Conservation (phyloP, 2,888 invertebrate genomes). For the Lithophane leautieri region DNA sequence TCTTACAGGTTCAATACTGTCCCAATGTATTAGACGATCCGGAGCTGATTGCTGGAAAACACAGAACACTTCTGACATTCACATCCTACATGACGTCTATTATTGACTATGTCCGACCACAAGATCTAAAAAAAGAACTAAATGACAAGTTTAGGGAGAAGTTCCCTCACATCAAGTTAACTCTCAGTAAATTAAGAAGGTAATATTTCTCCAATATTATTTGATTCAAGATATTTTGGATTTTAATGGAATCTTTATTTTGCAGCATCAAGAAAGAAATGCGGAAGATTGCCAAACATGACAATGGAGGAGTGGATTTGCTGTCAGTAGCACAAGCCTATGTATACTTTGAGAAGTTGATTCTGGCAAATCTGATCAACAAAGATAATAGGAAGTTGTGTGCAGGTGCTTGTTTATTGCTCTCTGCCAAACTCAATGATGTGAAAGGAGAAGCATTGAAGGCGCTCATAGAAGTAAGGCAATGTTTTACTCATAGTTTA, state of each 20-base stretch:
- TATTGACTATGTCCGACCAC: conserved; percentile 98
- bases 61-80: conserved; percentile 96
- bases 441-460: conserved; percentile 97
- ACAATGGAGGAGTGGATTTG: conserved; percentile 95
- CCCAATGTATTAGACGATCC: conserved; percentile 98
- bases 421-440: conserved; percentile 99
- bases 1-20: conserved; percentile 92
- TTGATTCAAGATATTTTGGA: not conserved
- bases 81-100: conserved; percentile 98
- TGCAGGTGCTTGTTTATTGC: conserved; percentile 97
- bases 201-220: conserved; percentile 76
- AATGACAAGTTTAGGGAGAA: conserved; percentile 99
- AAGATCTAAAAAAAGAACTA: conserved; percentile 98
- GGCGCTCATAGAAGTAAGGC: conserved; percentile 95
- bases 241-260: conserved; percentile 41
- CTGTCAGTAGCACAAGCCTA: conserved; percentile 98
- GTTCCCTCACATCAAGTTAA: conserved; percentile 98
- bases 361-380: conserved; percentile 97
- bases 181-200: conserved; percentile 98
- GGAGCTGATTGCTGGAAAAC: conserved; percentile 96
- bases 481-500: not conserved
- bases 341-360: conserved; percentile 99
- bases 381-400: conserved; percentile 98
- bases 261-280: conserved; percentile 98
- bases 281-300: conserved; percentile 96